Evolutionary conservation across 2,113 vertebrate species (phyloP).

Genomic region (Microcebus griseorufus): DNA sequence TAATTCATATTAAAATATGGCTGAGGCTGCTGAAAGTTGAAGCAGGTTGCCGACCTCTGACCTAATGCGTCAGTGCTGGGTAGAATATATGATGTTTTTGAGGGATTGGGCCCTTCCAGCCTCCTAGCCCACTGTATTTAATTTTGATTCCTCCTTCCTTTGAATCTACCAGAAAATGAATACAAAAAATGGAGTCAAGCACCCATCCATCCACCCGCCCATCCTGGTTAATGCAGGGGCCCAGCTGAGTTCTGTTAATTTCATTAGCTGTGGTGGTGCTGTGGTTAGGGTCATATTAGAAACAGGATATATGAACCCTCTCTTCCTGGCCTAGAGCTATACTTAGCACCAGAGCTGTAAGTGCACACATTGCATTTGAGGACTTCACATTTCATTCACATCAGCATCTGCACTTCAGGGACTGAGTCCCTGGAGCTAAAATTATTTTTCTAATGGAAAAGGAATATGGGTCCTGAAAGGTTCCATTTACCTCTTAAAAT

Average conservation of each 20-base stretch:
- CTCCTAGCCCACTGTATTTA: background rate
- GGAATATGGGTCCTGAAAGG: slow-evolving; percentile 18
- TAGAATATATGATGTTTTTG: background rate
- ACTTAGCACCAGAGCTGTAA: background rate
- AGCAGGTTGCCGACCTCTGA: background rate
- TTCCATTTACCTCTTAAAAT: slow-evolving; percentile 42
- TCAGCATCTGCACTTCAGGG: background rate
- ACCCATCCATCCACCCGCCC: background rate
- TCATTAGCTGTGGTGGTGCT: background rate
- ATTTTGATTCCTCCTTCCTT: background rate
- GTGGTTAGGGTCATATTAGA: background rate
- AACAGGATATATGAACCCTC: background rate
- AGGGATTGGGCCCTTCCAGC: background rate
- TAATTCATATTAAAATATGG: background rate
- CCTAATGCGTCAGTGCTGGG: rapidly evolving
- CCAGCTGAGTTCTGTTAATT: background rate
- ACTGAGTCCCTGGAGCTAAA: slow-evolving; percentile 24
- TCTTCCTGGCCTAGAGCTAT: background rate
- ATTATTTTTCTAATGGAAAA: slow-evolving; percentile 54
- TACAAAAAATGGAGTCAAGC: background rate
- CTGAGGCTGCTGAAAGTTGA: background rate
- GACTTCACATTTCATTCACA: background rate
- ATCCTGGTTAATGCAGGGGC: background rate
- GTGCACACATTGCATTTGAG: background rate
- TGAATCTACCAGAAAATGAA: background rate